These are phyloP conservation scores for Jacana jacana DNA, from an alignment of 2,113 vertebrate genomes.

Conservation along the genomic window DNA sequence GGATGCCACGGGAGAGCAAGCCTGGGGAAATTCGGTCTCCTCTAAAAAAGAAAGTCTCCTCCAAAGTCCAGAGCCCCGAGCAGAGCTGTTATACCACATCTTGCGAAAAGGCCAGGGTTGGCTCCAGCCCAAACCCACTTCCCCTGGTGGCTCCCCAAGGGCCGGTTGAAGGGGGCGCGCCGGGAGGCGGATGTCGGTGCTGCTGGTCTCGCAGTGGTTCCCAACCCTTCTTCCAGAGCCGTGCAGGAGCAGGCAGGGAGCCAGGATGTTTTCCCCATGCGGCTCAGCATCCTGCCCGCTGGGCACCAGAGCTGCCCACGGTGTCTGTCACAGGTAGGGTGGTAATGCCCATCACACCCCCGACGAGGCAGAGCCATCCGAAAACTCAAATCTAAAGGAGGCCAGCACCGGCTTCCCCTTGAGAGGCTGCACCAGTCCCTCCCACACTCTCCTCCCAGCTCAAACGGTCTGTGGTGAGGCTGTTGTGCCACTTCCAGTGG, in stretches of 20 bases:
- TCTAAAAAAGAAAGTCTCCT: not conserved
- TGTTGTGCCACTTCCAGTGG: not conserved
- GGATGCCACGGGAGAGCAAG: not conserved
- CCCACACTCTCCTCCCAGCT: not conserved
- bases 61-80: not conserved
- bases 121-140: not conserved
- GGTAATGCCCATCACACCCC: not conserved
- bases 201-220: not conserved
- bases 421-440: not conserved
- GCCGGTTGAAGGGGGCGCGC: not conserved
- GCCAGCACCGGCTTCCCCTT: not conserved
- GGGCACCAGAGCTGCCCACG: not conserved
- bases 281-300: not conserved
- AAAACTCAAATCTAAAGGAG: not conserved
- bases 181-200: rapidly evolving
- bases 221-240: not conserved
- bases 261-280: no score
- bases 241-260: not conserved
- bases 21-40: not conserved
- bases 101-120: not conserved
- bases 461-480: no score
- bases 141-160: rapidly evolving
- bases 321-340: rapidly evolving
- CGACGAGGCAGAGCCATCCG: not conserved
- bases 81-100: not conserved